Base-by-base conservation (phyloP, 2,797 vertebrate genomes). In the Menidia menidia region DNA sequence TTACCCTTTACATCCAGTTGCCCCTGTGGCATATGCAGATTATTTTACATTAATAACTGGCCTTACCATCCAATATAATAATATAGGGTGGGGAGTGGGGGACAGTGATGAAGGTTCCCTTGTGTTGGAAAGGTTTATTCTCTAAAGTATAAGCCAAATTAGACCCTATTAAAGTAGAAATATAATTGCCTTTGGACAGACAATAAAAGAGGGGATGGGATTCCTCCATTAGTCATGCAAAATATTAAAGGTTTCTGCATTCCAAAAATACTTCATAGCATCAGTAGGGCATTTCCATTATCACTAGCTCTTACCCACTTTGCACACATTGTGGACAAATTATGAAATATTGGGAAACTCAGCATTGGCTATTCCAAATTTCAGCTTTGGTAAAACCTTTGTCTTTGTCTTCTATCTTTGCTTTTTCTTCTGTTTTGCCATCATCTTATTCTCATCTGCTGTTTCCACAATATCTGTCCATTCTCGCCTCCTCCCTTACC, bases 401-500 rank as follows among this genome's bases (percentile, higher is more conserved):
- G 41, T 25, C 55, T 11, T 43, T 58, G 31, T 39, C 33, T 67
- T 44, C 32, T 45, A 66, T 57, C n/a, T 62, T 71, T 6, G 42
- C 30, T 55, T 41, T n/a, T 25, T 25, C 25, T 25, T 51, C 6
- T 16, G 14, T 61, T 45, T 44, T 55, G 45, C 60, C 19, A 30
- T 56, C 50, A 68, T 42, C 47, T 66, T 44, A 13, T 67, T 81
- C 45, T 61, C 52, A 61, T 81, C 56, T 68, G 19, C 41, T 75
- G 61, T 54, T 58, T 76, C 64, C 42, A 77, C 72, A 64, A 25
- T 32, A 67, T 71, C 52, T 30, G 50, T 62, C 60, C 51, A 39
- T 60, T 65, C 57, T 74, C 69, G 50, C 77, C 73, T 70, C 63
- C 33, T 9, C 57, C 65, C 76, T 68, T 80, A 73, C 77, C 83